phyloP scores from a whole-genome alignment of 2,113 vertebrate species.

The Todiramphus saurophagus region DNA sequence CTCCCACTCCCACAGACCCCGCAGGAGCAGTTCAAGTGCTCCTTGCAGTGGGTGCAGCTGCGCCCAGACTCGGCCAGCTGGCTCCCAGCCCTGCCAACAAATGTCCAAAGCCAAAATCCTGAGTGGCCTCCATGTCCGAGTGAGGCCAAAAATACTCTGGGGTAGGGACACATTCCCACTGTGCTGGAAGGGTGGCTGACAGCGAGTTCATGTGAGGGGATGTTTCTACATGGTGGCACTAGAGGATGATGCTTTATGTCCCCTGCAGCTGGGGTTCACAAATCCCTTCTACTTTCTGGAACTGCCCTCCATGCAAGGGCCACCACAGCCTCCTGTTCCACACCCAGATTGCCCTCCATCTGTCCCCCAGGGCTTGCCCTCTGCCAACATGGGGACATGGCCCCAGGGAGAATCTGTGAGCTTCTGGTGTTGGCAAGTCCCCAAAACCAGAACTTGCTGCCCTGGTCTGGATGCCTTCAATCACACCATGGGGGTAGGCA shows the following conservation, averaged over 20 bases:
- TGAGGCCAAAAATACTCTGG: background rate
- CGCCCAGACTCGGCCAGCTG: background rate
- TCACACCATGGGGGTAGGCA: rapidly evolving
- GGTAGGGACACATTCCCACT: background rate
- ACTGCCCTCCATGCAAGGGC: rapidly evolving
- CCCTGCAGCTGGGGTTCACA: background rate
- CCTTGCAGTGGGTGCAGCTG: background rate
- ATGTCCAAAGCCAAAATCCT: background rate
- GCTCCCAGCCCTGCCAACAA: background rate
- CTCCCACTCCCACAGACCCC: background rate
- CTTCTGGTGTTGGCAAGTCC: background rate
- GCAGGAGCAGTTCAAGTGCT: background rate
- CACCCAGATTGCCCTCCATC: rapidly evolving
- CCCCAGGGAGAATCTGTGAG: rapidly evolving
- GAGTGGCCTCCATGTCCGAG: background rate
- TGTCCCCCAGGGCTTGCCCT: background rate
- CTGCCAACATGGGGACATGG: rapidly evolving
- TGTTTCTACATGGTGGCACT: background rate
- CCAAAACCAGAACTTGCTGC: background rate
- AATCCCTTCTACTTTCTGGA: background rate
- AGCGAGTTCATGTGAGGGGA: background rate
- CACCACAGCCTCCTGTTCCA: rapidly evolving
- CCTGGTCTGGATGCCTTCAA: background rate
- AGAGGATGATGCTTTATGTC: background rate
- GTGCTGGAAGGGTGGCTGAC: background rate